phyloP scores from a whole-genome alignment of 2,797 vertebrate species.

The Benthosema pterotum region DNA sequence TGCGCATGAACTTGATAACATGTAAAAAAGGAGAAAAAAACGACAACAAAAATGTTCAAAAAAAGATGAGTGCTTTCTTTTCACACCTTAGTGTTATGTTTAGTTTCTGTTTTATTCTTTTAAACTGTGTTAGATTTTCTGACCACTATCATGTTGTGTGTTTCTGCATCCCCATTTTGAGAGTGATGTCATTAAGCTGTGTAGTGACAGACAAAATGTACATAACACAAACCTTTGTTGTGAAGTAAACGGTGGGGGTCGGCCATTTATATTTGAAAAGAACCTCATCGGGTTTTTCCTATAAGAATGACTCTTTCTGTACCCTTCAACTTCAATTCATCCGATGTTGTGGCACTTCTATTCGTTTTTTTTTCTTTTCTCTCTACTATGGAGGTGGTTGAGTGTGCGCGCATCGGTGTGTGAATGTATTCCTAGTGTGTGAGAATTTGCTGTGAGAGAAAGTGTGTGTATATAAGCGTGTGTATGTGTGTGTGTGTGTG shows the following conservation, averaged over 20 bases:
- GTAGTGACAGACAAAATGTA: slow-evolving; percentile 77
- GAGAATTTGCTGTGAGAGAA: slow-evolving; percentile 39
- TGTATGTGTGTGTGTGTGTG: slow-evolving; percentile 34
- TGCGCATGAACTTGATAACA: slow-evolving; percentile 82
- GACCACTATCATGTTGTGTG: slow-evolving; percentile 71
- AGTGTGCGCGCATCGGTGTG: slow-evolving; percentile 46
- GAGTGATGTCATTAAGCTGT: slow-evolving; percentile 73
- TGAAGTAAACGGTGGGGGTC: slow-evolving; percentile 63
- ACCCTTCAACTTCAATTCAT: slow-evolving; percentile 70
- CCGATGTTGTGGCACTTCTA: slow-evolving; percentile 69
- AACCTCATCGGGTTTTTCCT: slow-evolving; percentile 66
- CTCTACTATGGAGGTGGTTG: slow-evolving; percentile 44
- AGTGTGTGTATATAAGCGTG: slow-evolving; percentile 53
- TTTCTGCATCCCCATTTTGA: slow-evolving; percentile 74
- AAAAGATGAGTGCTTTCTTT: slow-evolving; percentile 51
- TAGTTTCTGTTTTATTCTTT: slow-evolving; percentile 54
- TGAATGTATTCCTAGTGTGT: slow-evolving; percentile 55
- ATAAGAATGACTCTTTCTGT: slow-evolving; percentile 71
- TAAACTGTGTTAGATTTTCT: slow-evolving; percentile 58
- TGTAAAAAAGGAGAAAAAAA: slow-evolving; percentile 45
- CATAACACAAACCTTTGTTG: slow-evolving; percentile 77
- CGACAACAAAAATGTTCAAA: slow-evolving; percentile 30
- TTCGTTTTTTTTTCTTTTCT: slow-evolving; percentile 53
- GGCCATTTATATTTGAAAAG: slow-evolving; percentile 69
- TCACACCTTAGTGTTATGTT: slow-evolving; percentile 32